phyloP scores from a whole-genome alignment of 2,797 vertebrate species.

The Heliangelus exortis region DNA sequence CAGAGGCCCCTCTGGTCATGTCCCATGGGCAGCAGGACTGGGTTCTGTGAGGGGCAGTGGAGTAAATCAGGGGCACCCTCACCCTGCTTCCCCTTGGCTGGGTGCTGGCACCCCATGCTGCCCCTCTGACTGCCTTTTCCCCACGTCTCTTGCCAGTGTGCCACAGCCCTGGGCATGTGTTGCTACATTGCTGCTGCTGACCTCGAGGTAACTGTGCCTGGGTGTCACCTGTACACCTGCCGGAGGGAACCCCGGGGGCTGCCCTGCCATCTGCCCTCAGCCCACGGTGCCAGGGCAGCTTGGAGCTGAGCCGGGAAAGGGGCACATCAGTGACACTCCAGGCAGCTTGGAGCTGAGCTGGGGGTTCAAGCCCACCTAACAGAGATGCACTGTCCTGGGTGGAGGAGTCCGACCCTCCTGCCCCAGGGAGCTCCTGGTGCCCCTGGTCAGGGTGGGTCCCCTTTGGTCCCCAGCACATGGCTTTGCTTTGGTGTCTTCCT shows the following conservation, averaged over 20 bases:
- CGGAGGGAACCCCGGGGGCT: background rate
- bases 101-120: fast-evolving
- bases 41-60: background rate
- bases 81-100: background rate
- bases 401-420: background rate
- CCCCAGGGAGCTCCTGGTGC: background rate
- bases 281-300: background rate
- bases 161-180: constrained; percentile 90
- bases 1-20: fast-evolving
- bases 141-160: constrained; percentile 81
- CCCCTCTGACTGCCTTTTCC: background rate
- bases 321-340: background rate
- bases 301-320: background rate
- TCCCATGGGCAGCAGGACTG: background rate
- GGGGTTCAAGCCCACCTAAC: background rate
- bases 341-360: background rate
- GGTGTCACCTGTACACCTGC: fast-evolving
- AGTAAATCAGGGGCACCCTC: background rate
- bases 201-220: constrained; percentile 81
- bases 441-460: background rate
- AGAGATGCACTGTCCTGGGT: background rate
- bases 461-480: background rate
- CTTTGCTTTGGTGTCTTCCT: background rate
- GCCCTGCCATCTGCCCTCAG: background rate
- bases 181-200: constrained; percentile 92